These are phyloP conservation scores for Trematomus loennbergii DNA, from an alignment of 2,113 vertebrate species.

Conservation along the genomic window DNA sequence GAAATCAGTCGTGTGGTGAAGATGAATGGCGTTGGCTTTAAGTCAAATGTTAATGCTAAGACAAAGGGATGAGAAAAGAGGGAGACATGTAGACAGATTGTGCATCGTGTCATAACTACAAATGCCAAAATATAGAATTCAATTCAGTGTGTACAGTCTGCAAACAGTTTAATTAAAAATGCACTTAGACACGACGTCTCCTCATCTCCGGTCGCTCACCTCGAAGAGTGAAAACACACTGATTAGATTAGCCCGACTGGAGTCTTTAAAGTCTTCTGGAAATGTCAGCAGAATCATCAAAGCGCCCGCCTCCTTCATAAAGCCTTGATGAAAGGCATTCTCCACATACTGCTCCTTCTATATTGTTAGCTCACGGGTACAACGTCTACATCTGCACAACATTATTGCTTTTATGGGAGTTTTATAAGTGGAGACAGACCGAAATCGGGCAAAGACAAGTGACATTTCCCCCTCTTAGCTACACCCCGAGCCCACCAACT, in stretches of 20 bases:
- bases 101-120: neutral
- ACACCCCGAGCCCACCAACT: constrained; percentile 57
- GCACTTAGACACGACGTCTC: constrained; percentile 41
- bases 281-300: constrained; percentile 80
- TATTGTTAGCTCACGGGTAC: constrained; percentile 61
- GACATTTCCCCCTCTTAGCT: constrained; percentile 52
- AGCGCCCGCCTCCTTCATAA: constrained; percentile 69
- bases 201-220: constrained; percentile 38
- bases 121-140: neutral
- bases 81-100: neutral
- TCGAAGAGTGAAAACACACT: constrained; percentile 29
- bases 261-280: constrained; percentile 76
- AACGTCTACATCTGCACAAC: constrained; percentile 74
- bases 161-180: constrained; percentile 12
- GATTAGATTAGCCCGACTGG: constrained; percentile 69
- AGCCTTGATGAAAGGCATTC: constrained; percentile 82
- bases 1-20: constrained; percentile 33
- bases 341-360: constrained; percentile 65
- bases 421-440: constrained; percentile 69
- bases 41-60: constrained; percentile 18
- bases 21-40: constrained; percentile 37
- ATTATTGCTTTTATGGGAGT: constrained; percentile 73
- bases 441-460: constrained; percentile 48
- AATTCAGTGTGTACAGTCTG: neutral
- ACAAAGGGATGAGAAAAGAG: constrained; percentile 7